Evolutionary conservation across 2,888 invertebrate genomes (phyloP), one percentile per base, ranked within the genome.

Genomic region (Diarsia brunnea): DNA sequence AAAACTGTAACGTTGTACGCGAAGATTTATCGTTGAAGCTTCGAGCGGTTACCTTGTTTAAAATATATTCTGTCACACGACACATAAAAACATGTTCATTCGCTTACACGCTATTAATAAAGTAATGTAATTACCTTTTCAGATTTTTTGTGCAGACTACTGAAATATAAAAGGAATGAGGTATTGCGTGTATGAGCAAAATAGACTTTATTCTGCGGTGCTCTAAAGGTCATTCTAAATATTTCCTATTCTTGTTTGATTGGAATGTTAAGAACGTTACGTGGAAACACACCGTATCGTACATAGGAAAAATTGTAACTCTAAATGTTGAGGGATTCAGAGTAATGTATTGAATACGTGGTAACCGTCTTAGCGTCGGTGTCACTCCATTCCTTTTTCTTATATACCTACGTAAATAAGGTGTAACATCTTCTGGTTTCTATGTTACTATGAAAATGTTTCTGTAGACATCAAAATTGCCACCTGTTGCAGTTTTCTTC

Each of bases 1-100:
- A 72, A 79, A 84, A 78, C 64, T 65, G 78, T 74, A 66, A 75
- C 78, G 78, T 69, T 78, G 75, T 73, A 43, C 77, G 2, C 0
- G 55, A 65, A 84, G 82, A 87, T 87, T 87, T 87, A 87, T 86
- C n/a, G 86, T 43, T 65, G 67, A 73, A 71, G 63, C 64, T 72
- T 63, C 69, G 69, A 71, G 67, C 64, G 75, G 79, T 78, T 75
- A 84, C 80, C 76, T 72, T 72, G 72, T 86, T 84, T 80, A 84
- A 86, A 87, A 87, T 84, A 86, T 77, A 75, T 73, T 78, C 51
- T 58, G 65, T 71, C 81, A 73, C 10, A 14, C 47, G 5, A 64
- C 12, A 69, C 16, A 72, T 63, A 71, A 67, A 81, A 78, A 75
- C 43, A 14, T 66, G 24, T 84, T 71, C 58, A 74, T 68, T 70